Base-by-base conservation (phyloP, 92 coral and sea anemone species). In the Palythoa grandis region DNA sequence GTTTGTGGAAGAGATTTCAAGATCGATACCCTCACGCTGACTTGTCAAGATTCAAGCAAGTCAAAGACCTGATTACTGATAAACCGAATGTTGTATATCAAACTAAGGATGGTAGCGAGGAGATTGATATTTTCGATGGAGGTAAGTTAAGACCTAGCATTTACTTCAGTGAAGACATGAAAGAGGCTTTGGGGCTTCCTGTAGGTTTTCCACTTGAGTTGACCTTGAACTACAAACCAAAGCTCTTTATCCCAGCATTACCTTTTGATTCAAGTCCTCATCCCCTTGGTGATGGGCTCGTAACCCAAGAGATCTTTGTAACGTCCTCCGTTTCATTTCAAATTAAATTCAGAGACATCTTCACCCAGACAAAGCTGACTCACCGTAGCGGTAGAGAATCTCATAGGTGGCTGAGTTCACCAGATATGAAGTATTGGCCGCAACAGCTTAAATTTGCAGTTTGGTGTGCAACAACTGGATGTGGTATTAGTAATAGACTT, bases 381-480 rank as follows among this genome's bases (percentile, higher is more conserved):
- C 35, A 61, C 23, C 10, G 5, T 1, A 12, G 20, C 3, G 57
- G 17, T 0, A 12, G 35, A 7, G 61, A 67, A 10, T 15, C 67
- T 1, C 43, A 52, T 8, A 25, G 1, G 56, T 84, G 72, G 78
- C 37, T 84, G 3, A 24, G 52, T 0, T 48, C 52, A 0, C 38
- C 72, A 0, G 17, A 25, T 38, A n/a, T 71, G 80, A 54, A 57
- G 6, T 84, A 72, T 40, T 40, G 47, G 47, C 47, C 47, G 47
- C 47, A 40, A 5, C 47, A 83, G 52, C 56, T 70, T 0, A 70
- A 70, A 5, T 69, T 83, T 52, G 78, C 78, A 3, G 7, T 83
- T 5, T 83, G 78, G 78, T 83, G 78, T 11, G 69, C 78, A 0
- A 70, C 37, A 0, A 20, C 78, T 0, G 78, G 87, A 5, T 83